phyloP scores from a whole-genome alignment of 2,113 vertebrate genomes.

The Ceratotherium simum region DNA sequence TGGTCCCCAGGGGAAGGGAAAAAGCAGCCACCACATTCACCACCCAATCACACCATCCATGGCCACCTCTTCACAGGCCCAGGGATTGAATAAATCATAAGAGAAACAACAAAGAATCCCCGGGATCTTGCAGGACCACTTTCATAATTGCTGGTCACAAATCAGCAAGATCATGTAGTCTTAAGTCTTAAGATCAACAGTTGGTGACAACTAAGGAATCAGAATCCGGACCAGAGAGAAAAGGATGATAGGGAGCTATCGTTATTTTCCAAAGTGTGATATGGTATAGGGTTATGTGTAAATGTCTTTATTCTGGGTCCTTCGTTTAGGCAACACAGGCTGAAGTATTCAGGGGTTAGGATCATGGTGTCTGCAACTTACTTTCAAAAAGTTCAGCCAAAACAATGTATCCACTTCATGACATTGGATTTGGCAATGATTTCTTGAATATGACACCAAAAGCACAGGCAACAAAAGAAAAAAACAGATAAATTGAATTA shows the following conservation, averaged over 20 bases:
- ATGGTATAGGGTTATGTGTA: neutral
- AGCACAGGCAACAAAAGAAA: neutral
- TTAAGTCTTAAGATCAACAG: neutral
- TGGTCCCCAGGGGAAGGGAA: neutral
- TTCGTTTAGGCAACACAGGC: neutral
- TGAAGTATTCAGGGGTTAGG: neutral
- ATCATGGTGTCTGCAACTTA: neutral
- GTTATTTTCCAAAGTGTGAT: neutral
- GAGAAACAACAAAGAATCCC: neutral
- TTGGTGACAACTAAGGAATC: neutral
- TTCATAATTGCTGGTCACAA: neutral
- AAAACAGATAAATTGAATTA: neutral
- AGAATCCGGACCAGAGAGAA: neutral
- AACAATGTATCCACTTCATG: too few species aligned
- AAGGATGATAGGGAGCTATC: neutral
- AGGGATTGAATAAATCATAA: neutral
- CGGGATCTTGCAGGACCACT: neutral
- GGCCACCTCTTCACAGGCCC: neutral
- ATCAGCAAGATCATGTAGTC: neutral
- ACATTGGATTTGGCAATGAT: neutral
- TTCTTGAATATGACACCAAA: neutral
- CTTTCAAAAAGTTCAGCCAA: neutral
- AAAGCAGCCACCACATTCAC: neutral
- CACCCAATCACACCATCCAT: neutral
- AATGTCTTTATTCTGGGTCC: neutral